phyloP scores from a whole-genome alignment of 2,888 invertebrate genomes.

The Kryphioiulus occultus region DNA sequence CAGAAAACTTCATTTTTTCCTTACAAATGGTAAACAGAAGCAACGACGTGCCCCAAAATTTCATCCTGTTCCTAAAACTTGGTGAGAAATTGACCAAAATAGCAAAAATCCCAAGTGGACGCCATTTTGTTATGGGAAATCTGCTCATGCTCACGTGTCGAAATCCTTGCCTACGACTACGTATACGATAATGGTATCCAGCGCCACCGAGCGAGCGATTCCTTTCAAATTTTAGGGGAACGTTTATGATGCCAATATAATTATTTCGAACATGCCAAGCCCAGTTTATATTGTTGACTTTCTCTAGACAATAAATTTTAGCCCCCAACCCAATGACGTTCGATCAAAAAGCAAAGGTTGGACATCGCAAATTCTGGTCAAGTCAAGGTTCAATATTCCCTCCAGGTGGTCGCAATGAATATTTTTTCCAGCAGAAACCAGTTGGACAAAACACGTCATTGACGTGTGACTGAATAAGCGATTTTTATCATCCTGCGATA shows the following conservation, averaged over 20 bases:
- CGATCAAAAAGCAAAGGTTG: background rate
- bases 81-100: background rate
- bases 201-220: background rate
- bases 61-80: background rate
- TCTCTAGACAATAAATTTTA: constrained; percentile 31
- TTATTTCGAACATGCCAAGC: constrained; percentile 12
- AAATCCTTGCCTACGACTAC: too few species aligned
- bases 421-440: background rate
- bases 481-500: background rate
- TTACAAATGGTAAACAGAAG: background rate
- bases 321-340: background rate
- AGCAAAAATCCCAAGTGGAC: background rate
- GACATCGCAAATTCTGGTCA: background rate
- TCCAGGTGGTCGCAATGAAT: background rate
- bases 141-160: too few species aligned
- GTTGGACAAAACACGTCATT: background rate
- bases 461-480: background rate
- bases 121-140: too few species aligned
- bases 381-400: background rate
- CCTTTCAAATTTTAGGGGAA: constrained; percentile 10
- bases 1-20: constrained; percentile 7
- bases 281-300: constrained; percentile 35
- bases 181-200: background rate
- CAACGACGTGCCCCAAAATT: background rate
- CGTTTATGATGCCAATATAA: constrained; percentile 16